Percentiles rank a stretch among this genome's conserved stretches.
These are phyloP conservation scores for Pituophis catenifer DNA, from an alignment of 2,113 vertebrate genomes.

Conservation along the genomic window DNA sequence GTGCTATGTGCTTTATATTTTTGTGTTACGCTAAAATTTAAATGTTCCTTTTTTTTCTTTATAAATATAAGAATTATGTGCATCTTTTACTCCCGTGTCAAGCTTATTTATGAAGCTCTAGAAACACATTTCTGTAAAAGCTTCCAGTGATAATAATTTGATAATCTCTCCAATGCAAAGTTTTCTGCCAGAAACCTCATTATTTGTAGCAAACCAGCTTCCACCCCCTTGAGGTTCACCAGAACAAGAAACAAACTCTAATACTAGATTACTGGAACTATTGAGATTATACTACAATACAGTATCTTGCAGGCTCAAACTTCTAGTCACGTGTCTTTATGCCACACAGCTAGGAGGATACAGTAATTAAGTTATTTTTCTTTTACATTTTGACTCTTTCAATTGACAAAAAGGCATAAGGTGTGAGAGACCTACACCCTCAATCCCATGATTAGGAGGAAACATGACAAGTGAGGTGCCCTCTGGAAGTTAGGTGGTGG, in stretches of 20 bases:
- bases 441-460: neutral
- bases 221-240: neutral
- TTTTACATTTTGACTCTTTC: neutral
- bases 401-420: neutral
- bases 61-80: neutral
- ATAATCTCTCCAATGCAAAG: neutral
- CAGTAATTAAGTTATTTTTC: neutral
- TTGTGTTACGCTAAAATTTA: neutral
- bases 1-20: neutral
- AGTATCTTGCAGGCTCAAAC: neutral
- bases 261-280: neutral
- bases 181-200: neutral
- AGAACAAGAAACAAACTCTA: neutral
- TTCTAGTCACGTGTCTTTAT: neutral
- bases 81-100: neutral
- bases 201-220: neutral
- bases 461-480: neutral
- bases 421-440: neutral
- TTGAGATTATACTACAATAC: neutral
- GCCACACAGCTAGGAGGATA: neutral
- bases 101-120: neutral
- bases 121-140: neutral
- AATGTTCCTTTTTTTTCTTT: neutral
- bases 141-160: neutral
- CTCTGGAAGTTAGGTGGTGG: neutral